phyloP scores from a whole-genome alignment of 2,797 vertebrate species.

The Megalops cyprinoides region DNA sequence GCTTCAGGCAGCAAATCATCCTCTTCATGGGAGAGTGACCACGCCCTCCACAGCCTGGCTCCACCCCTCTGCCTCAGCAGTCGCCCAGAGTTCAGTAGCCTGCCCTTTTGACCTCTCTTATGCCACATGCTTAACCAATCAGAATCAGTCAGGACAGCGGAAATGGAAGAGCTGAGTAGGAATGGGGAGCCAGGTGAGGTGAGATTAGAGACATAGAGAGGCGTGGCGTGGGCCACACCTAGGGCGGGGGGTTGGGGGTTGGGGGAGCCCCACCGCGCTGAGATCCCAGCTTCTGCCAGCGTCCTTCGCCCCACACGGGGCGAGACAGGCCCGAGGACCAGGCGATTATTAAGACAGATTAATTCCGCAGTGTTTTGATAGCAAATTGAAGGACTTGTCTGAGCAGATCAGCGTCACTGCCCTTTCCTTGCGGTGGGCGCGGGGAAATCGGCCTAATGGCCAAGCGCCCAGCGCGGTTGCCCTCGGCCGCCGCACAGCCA shows the following conservation, averaged over 20 bases:
- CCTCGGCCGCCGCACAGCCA: background rate
- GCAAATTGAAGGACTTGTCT: conserved; percentile 37
- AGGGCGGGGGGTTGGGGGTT: background rate
- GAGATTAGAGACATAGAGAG: too few relatives aligned
- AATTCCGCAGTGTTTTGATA: conserved; percentile 40
- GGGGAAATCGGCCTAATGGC: conserved; percentile 26
- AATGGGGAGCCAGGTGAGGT: too few relatives aligned
- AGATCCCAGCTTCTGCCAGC: background rate
- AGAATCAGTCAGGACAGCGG: too few relatives aligned
- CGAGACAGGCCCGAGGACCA: background rate
- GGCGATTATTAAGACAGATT: conserved; percentile 38
- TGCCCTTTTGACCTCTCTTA: too few relatives aligned
- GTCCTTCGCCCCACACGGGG: background rate
- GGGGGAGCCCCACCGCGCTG: too few relatives aligned
- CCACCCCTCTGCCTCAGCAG: background rate
- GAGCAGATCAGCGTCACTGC: conserved; percentile 25
- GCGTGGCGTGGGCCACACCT: too few relatives aligned
- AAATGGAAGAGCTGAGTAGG: too few relatives aligned
- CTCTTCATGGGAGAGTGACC: too few relatives aligned
- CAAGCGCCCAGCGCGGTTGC: background rate
- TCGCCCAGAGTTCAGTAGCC: too few relatives aligned
- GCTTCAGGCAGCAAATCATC: too few relatives aligned
- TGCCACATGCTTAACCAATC: too few relatives aligned
- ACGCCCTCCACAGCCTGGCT: background rate
- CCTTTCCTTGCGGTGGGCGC: background rate